phyloP scores from a whole-genome alignment of 2,888 invertebrate species.

The Argyra leucocephala region DNA sequence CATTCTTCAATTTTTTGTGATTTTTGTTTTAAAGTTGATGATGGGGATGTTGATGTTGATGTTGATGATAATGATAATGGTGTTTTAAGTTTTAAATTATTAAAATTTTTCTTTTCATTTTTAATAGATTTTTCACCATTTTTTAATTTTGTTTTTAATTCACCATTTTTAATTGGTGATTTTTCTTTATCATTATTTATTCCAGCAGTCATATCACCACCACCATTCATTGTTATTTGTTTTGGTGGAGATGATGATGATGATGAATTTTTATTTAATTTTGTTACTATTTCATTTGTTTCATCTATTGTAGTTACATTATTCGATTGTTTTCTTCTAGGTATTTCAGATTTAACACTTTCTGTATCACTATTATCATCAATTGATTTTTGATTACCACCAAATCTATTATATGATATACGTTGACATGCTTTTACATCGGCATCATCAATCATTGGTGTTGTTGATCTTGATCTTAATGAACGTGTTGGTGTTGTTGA shows the following conservation, averaged over 20 bases:
- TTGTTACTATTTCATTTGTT: not conserved
- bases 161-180: not conserved
- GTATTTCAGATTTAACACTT: not conserved
- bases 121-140: not conserved
- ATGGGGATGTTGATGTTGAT: not conserved
- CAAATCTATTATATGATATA: not conserved
- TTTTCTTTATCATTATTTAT: not conserved
- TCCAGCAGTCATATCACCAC: too few relatives aligned
- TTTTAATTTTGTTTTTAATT: not conserved
- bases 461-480: slow-evolving; percentile 35
- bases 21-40: not conserved
- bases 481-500: slow-evolving; percentile 51
- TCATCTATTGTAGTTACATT: not conserved
- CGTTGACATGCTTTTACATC: not conserved
- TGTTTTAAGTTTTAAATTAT: not conserved
- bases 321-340: not conserved
- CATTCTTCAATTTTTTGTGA: not conserved
- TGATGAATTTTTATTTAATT: not conserved
- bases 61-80: not conserved
- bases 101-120: not conserved
- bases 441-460: not conserved
- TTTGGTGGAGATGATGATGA: too few relatives aligned
- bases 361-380: not conserved
- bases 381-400: not conserved
- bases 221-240: too few relatives aligned